Conservation (phyloP, 2,888 invertebrate genomes). For the Aspidapion aeneum region DNA sequence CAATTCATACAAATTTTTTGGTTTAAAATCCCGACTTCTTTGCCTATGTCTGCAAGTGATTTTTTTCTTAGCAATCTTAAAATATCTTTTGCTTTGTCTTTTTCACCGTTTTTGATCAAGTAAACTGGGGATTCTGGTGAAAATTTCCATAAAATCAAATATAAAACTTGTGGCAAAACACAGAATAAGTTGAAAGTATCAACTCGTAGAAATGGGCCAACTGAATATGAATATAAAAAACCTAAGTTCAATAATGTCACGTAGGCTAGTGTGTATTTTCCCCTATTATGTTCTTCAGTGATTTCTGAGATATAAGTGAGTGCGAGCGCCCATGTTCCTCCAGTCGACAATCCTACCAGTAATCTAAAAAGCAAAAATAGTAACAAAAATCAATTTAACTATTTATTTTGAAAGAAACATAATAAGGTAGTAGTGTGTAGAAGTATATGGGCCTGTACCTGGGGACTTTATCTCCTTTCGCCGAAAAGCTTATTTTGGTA, state of each 20-base stretch:
- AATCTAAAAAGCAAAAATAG: not conserved
- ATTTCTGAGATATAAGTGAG: not conserved
- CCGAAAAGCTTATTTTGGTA: too few species aligned
- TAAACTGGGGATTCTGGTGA: not conserved
- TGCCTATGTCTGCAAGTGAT: not conserved
- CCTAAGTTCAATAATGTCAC: not conserved
- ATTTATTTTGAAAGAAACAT: too few species aligned
- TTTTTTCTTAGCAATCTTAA: not conserved
- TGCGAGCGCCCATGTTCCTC: not conserved
- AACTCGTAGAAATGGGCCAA: not conserved
- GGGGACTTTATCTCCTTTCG: too few species aligned
- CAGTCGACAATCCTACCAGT: not conserved
- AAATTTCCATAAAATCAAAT: not conserved
- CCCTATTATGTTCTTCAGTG: not conserved
- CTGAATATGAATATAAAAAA: not conserved
- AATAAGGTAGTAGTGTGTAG: too few species aligned
- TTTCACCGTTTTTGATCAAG: not conserved
- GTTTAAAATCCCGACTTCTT: not conserved
- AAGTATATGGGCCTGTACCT: too few species aligned
- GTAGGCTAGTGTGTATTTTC: not conserved
- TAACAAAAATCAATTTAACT: too few species aligned
- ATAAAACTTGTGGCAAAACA: not conserved
- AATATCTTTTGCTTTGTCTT: not conserved
- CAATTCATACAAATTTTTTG: not conserved
- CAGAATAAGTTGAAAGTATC: not conserved